phyloP scores from a whole-genome alignment of 2,888 invertebrate species.

The Anagyrus pseudococci region DNA sequence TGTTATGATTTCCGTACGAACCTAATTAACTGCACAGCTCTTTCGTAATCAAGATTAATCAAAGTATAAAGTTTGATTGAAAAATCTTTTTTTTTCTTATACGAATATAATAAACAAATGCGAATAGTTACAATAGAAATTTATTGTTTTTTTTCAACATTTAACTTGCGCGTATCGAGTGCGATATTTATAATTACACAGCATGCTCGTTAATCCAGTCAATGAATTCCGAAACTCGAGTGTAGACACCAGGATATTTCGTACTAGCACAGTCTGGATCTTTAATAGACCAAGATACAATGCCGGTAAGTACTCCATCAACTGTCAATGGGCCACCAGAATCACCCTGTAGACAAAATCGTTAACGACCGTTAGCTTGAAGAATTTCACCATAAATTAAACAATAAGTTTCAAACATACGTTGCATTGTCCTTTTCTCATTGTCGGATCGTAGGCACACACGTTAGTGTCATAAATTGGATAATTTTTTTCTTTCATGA shows the following conservation, averaged over 20 bases:
- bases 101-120: too few relatives aligned
- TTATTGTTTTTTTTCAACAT: too few relatives aligned
- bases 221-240: constrained; percentile 15
- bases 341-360: constrained; percentile 21
- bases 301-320: constrained; percentile 8
- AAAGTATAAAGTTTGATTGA: too few relatives aligned
- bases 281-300: constrained; percentile 20
- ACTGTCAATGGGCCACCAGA: constrained; percentile 23
- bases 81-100: too few relatives aligned
- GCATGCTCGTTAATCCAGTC: constrained; percentile 10
- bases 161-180: too few relatives aligned
- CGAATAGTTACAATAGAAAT: too few relatives aligned
- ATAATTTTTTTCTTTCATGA: background rate
- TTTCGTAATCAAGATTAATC: too few relatives aligned
- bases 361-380: too few relatives aligned
- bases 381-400: too few relatives aligned
- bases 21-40: too few relatives aligned
- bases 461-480: constrained; percentile 15
- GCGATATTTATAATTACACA: too few relatives aligned
- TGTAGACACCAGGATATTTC: constrained; percentile 16
- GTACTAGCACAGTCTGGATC: constrained; percentile 14
- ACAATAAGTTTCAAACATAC: constrained; percentile 16
- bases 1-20: too few relatives aligned
- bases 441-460: constrained; percentile 28
- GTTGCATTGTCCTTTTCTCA: constrained; percentile 28